Conservation (phyloP, 2,888 invertebrate genomes). For the Lithophane socia region DNA sequence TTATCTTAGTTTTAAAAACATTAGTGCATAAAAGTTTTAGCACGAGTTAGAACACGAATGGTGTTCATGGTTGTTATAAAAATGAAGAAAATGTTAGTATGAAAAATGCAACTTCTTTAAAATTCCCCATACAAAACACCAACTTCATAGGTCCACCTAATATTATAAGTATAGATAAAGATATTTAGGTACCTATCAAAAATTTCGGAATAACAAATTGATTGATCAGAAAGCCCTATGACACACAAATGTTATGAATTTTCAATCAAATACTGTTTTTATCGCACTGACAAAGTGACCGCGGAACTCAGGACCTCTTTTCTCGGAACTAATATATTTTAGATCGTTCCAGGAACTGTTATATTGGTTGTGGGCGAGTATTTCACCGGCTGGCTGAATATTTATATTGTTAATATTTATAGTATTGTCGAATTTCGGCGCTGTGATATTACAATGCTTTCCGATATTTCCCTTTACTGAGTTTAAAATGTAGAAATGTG, state of each 20-base stretch:
- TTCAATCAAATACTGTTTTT: slow-evolving; percentile 2
- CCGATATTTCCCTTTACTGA: not conserved
- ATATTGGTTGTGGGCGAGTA: not conserved
- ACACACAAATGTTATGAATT: not conserved
- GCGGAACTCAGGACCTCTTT: slow-evolving; percentile 1
- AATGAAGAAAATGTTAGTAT: no score
- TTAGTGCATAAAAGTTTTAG: no score
- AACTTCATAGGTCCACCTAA: no score
- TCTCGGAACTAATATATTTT: not conserved
- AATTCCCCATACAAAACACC: no score
- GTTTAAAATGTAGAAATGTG: not conserved
- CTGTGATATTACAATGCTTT: not conserved
- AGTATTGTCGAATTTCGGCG: not conserved
- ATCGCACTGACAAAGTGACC: not conserved
- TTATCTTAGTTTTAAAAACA: no score
- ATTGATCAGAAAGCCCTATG: not conserved
- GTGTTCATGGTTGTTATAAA: no score
- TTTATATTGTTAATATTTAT: not conserved
- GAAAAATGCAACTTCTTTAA: no score
- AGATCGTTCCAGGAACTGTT: slow-evolving; percentile 8
- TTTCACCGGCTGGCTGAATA: not conserved
- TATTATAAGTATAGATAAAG: no score
- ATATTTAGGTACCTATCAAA: no score
- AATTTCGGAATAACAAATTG: no score
- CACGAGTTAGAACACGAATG: no score